Conservation (phyloP, 2,888 invertebrate genomes). For the Embidobia sp. region DNA sequence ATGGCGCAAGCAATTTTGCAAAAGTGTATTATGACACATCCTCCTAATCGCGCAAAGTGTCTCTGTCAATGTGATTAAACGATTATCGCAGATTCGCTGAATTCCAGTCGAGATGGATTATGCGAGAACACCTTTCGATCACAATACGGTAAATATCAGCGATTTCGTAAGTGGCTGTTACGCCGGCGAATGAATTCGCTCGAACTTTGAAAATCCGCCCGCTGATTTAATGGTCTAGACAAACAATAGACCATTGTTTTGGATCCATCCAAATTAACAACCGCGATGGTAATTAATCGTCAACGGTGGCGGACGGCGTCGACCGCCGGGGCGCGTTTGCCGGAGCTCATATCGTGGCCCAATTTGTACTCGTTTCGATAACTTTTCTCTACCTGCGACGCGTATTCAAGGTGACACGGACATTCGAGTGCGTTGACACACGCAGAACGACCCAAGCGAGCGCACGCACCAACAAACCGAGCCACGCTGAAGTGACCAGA, state of each 20-base stretch:
- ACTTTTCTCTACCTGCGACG: slow-evolving; percentile 51
- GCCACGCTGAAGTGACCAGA: slow-evolving; percentile 20
- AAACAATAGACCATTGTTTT: slow-evolving; percentile 48
- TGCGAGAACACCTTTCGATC: slow-evolving; percentile 6
- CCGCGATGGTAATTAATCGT: slow-evolving; percentile 25
- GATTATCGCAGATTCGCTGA: no score
- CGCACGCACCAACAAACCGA: slow-evolving; percentile 32
- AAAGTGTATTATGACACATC: no score
- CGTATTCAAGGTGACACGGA: slow-evolving; percentile 63
- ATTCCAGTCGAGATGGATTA: no score
- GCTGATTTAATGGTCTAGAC: slow-evolving; percentile 38
- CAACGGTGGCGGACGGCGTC: neutral
- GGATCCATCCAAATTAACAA: slow-evolving; percentile 17
- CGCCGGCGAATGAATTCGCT: slow-evolving; percentile 17
- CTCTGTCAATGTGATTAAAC: no score
- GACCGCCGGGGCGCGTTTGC: slow-evolving; percentile 1
- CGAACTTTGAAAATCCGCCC: slow-evolving; percentile 30
- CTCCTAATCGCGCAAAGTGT: no score
- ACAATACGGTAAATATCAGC: slow-evolving; percentile 12
- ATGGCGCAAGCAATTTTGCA: no score
- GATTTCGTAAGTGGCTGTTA: slow-evolving; percentile 10
- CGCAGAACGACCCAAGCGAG: slow-evolving; percentile 38
- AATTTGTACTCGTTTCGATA: slow-evolving; percentile 59
- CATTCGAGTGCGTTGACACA: slow-evolving; percentile 65
- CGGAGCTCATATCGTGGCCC: slow-evolving; percentile 49